Base-by-base conservation (phyloP, 2,888 invertebrate species). In the Eulithis prunata region DNA sequence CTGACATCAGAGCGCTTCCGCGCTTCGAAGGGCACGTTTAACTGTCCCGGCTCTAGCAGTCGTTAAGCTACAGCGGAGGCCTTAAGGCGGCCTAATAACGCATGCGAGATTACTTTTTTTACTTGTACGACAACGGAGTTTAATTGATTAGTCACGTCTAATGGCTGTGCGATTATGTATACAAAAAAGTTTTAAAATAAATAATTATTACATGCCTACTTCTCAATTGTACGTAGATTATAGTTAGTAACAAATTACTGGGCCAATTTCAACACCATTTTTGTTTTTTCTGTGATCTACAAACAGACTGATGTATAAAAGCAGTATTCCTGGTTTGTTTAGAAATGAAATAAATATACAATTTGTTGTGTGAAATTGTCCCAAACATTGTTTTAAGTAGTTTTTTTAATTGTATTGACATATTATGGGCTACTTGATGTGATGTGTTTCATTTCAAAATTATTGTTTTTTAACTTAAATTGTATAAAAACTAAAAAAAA, bases 191-290 rank as follows among this genome's bases (percentile, higher is more conserved):
- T 58, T 60, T 53, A 52, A 51, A 38, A 47, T 62, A 60, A 63
- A 73, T 63, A 55, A 64, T 64, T 68, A 70, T 65, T 66, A 58
- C 53, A 58, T 57, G 61, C 56, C 36, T 41, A 77, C 80, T 80
- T 81, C 82, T 82, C 81, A 76, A 77, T 80, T 78, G 75, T 69
- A 64, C 66, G 74, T 71, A 71, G 62, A 57, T n/a, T 70, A 62
- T 78, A 76, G 70, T 68, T 78, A 80, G 77, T 62, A 74, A 75
- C 69, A 76, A 78, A 78, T 80, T 76, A 28, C 32, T 70, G 62
- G 70, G 71, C 64, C 58, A 68, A 70, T 72, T 68, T 75, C 69
- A 56, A 66, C 28, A 11, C 4, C 13, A 41, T 28, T 38, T 14
- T n/a, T n/a, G n/a, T n/a, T n/a, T 21, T 57, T 38, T 46, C 7